phyloP scores from a whole-genome alignment of 2,113 vertebrate species.

The Psilopsiagon aymara region DNA sequence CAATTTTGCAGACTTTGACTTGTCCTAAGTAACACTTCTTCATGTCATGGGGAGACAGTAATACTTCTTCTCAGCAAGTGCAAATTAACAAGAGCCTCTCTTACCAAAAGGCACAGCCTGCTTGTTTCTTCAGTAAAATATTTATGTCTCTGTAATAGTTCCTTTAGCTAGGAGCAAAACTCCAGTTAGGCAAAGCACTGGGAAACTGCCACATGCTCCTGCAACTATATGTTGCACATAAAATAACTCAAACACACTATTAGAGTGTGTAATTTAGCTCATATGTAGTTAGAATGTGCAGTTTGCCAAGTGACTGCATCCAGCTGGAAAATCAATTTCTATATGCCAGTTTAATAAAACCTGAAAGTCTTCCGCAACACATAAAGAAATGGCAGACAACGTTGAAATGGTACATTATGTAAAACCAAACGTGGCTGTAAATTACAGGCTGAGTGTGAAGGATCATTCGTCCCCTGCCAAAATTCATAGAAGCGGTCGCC shows the following conservation, averaged over 20 bases:
- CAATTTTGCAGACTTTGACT: constrained; percentile 13
- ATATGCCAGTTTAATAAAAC: constrained; percentile 67
- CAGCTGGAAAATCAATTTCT: constrained; percentile 75
- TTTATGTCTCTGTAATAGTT: constrained; percentile 23
- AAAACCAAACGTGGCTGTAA: constrained; percentile 51
- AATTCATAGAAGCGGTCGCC: constrained; percentile 25
- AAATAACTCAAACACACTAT: constrained; percentile 72
- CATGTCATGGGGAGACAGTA: not conserved
- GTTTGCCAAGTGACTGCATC: constrained; percentile 68
- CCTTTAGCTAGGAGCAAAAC: constrained; percentile 42
- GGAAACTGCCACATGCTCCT: constrained; percentile 55
- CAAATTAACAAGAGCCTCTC: not conserved
- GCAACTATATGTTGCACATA: constrained; percentile 44
- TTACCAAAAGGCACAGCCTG: not conserved
- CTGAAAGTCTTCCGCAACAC: constrained; percentile 46
- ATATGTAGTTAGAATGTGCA: constrained; percentile 55
- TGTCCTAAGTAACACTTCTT: not conserved
- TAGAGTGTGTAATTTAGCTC: constrained; percentile 72
- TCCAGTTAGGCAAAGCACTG: constrained; percentile 35
- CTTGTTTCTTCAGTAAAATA: constrained; percentile 12
- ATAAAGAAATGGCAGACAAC: constrained; percentile 17
- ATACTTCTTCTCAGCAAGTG: constrained; percentile 2
- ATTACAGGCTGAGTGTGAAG: constrained; percentile 37
- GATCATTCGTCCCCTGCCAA: constrained; percentile 42
- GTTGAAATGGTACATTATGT: constrained; percentile 49